Conservation (phyloP, 1,140 invertebrate species). For the Arctopsyche grandis region DNA sequence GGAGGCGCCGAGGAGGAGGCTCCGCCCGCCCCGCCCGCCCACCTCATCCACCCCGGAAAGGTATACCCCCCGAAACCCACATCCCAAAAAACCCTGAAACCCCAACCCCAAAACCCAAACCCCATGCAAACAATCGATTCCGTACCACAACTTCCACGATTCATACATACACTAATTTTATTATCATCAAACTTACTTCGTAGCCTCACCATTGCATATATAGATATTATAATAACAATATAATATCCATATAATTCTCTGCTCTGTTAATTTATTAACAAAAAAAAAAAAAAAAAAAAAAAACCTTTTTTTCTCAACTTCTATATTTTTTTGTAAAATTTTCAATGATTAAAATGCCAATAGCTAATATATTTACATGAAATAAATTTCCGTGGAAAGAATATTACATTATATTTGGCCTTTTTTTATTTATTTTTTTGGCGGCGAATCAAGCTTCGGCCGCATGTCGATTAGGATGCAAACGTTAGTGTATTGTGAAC, state of each 20-base stretch:
- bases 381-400: neutral
- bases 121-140: constrained; percentile 9
- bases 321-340: neutral
- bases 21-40: constrained; percentile 75
- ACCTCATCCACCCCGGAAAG: constrained; percentile 82
- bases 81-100: neutral
- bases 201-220: too few species aligned
- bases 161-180: neutral
- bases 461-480: neutral
- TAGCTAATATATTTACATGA: neutral
- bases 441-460: too few species aligned
- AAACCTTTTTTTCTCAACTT: neutral
- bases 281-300: too few species aligned
- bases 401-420: neutral
- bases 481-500: neutral
- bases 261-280: too few species aligned
- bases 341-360: neutral
- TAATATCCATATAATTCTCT: too few species aligned
- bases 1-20: constrained; percentile 71
- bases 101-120: neutral
- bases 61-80: constrained; percentile 58
- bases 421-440: neutral
- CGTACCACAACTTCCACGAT: neutral
- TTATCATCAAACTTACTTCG: too few species aligned
- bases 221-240: too few species aligned